Evolutionary conservation across 2,113 vertebrate species (phyloP).

Genomic region (Crotalus horridus): DNA sequence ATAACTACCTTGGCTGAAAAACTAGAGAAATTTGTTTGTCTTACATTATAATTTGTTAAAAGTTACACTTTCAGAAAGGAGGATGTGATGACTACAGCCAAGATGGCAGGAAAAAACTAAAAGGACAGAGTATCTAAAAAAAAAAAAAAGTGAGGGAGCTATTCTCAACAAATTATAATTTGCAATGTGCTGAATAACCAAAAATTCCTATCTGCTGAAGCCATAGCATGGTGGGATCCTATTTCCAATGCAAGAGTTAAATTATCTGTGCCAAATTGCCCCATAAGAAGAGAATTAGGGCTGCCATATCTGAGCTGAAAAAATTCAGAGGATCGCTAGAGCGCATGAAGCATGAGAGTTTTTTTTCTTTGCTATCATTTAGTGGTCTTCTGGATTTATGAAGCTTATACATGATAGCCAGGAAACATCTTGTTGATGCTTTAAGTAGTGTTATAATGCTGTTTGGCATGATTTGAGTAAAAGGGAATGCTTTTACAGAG

Average conservation of each 20-base stretch:
- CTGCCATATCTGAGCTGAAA: background rate
- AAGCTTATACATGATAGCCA: background rate
- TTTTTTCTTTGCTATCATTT: background rate
- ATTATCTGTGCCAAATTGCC: background rate
- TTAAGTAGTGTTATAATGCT: background rate
- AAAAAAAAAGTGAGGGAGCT: background rate
- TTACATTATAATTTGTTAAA: background rate
- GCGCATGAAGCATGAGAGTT: background rate
- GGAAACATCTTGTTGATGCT: background rate
- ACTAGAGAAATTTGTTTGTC: background rate
- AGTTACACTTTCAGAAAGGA: background rate
- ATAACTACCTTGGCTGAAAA: background rate
- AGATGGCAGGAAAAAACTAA: background rate
- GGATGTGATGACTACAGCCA: background rate
- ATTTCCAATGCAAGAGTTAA: background rate
- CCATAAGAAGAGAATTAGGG: background rate
- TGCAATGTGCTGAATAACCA: background rate
- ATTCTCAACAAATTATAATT: background rate
- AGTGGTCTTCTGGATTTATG: background rate
- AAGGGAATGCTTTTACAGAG: background rate
- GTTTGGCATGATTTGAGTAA: background rate
- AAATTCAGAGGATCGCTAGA: background rate
- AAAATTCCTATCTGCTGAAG: background rate
- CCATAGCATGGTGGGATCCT: background rate
- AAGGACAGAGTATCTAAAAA: background rate